phyloP scores from a whole-genome alignment of 2,888 invertebrate genomes.

The Anodontia alba region DNA sequence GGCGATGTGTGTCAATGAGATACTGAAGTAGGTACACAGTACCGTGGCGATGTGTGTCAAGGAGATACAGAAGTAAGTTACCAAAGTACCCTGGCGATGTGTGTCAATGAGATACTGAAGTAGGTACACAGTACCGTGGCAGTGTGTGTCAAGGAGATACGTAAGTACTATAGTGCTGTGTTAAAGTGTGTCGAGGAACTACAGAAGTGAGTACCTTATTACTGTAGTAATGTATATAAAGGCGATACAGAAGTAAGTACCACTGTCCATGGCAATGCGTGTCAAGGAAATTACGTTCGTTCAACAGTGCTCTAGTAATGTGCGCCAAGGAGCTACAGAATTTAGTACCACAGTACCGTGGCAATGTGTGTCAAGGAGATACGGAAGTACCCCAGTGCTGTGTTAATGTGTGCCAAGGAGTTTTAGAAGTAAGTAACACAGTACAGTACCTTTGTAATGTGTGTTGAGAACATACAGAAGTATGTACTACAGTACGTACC shows the following conservation, averaged over 20 bases:
- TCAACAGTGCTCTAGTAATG: too few relatives aligned
- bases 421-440: constrained; percentile 70
- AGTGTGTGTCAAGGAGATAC: constrained; percentile 73
- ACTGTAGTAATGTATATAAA: constrained; percentile 70
- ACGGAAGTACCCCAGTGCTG: constrained; percentile 70
- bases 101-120: constrained; percentile 72
- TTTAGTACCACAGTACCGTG: constrained; percentile 72
- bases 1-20: constrained; percentile 80
- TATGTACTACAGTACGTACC: too few relatives aligned
- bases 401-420: constrained; percentile 72
- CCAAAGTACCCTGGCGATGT: constrained; percentile 71
- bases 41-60: constrained; percentile 71
- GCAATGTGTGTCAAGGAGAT: constrained; percentile 75
- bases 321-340: constrained; percentile 78
- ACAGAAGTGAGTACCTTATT: constrained; percentile 70
- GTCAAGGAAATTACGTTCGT: too few relatives aligned
- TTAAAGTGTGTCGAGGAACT: constrained; percentile 74
- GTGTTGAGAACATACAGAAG: too few relatives aligned
- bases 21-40: constrained; percentile 73
- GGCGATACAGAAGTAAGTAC: too few relatives aligned
- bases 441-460: constrained; percentile 73
- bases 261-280: too few relatives aligned
- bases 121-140: constrained; percentile 72
- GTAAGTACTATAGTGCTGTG: constrained; percentile 73
- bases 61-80: constrained; percentile 72